These are phyloP conservation scores for Caenorhabditis brenneri DNA, from an alignment of 1,140 invertebrate species.

Conservation along the genomic window DNA sequence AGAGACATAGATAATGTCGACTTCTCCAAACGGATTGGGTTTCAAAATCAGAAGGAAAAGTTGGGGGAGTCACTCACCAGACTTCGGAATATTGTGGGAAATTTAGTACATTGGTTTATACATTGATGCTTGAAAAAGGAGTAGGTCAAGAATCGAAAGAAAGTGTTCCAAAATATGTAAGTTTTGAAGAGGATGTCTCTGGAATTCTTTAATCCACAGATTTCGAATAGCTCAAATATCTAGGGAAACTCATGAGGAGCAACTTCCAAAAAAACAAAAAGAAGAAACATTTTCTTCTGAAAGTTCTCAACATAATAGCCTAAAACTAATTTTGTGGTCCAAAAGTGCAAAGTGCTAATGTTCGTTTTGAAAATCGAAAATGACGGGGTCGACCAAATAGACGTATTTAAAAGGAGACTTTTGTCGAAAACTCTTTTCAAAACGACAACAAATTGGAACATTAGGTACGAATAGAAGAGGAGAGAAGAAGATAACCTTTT, in stretches of 20 bases:
- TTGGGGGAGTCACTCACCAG: constrained; percentile 36
- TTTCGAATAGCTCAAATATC: no score
- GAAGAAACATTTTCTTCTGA: background rate
- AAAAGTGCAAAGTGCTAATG: constrained; percentile 32
- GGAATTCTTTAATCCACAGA: no score
- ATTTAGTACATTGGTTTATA: background rate
- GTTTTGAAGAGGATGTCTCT: no score
- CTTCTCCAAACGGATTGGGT: constrained; percentile 35
- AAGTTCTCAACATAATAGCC: background rate
- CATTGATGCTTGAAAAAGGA: background rate
- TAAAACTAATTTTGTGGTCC: constrained; percentile 10
- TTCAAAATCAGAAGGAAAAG: constrained; percentile 25
- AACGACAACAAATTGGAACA: constrained; percentile 28
- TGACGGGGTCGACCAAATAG: background rate
- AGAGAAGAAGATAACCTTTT: background rate
- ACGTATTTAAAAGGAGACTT: constrained; percentile 18
- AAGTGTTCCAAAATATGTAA: background rate
- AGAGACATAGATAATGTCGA: constrained; percentile 19
- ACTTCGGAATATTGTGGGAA: constrained; percentile 19
- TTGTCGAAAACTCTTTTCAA: constrained; percentile 20
- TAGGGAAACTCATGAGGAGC: background rate
- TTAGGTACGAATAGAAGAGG: background rate
- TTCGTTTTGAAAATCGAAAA: background rate
- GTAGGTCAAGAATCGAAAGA: background rate
- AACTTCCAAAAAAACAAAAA: background rate